Percentiles rank a stretch among this genome's conserved stretches.
phyloP scores from a whole-genome alignment of 2,888 invertebrate genomes.

The Drosophila anceps region DNA sequence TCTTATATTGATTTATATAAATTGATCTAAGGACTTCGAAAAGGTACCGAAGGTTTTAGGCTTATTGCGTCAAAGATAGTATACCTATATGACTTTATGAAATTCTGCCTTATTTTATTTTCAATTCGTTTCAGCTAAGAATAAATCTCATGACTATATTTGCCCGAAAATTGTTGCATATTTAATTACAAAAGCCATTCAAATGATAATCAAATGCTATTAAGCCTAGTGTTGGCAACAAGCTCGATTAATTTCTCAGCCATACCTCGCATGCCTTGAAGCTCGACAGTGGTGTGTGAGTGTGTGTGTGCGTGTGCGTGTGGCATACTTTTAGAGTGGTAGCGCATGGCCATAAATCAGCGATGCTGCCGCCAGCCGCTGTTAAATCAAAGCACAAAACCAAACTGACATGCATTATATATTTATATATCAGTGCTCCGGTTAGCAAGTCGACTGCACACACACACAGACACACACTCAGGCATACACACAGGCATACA shows the following conservation, averaged over 20 bases:
- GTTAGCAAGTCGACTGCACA: conserved; percentile 56
- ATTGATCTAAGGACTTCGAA: no score
- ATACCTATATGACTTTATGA: no score
- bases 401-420: conserved; percentile 76
- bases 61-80: no score
- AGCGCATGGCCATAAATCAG: conserved; percentile 65
- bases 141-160: not conserved
- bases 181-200: not conserved
- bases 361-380: conserved; percentile 53
- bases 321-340: conserved; percentile 46
- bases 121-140: not conserved
- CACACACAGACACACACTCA: conserved; percentile 6
- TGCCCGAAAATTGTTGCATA: no score
- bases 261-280: conserved; percentile 14
- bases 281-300: not conserved
- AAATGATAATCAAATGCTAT: not conserved
- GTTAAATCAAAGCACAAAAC: conserved; percentile 76
- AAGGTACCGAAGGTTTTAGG: no score
- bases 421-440: conserved; percentile 66
- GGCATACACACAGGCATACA: not conserved
- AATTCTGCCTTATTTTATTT: no score
- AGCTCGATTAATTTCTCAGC: not conserved
- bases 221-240: not conserved
- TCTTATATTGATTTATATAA: no score
- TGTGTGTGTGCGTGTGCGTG: not conserved